Percentiles rank a stretch among this genome's conserved stretches.
phyloP scores from a whole-genome alignment of 1,140 invertebrate species.

The Drosophila parabipectinata region DNA sequence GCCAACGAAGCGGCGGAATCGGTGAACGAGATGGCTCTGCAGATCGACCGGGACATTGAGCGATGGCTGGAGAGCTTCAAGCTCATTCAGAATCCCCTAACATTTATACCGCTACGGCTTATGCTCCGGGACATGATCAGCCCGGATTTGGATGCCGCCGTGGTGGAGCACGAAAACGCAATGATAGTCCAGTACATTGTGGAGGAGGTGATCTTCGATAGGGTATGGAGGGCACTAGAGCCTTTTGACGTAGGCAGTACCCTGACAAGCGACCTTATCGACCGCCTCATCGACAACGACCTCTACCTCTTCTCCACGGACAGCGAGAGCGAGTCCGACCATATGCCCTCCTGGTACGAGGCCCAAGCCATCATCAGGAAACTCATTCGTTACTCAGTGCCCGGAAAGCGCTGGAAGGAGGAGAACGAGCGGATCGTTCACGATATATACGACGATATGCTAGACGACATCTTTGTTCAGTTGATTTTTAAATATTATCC shows the following conservation, averaged over 20 bases:
- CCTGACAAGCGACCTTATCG: constrained; percentile 55
- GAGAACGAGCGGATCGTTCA: constrained; percentile 52
- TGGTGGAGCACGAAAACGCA: constrained; percentile 40
- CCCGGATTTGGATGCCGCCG: constrained; percentile 36
- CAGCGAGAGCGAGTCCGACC: constrained; percentile 45
- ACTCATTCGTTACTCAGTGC: constrained; percentile 63
- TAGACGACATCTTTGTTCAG: constrained; percentile 33
- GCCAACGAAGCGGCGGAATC: constrained; percentile 85
- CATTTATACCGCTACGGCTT: constrained; percentile 75
- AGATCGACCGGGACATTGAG: constrained; percentile 85
- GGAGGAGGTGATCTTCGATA: constrained; percentile 60
- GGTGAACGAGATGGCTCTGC: constrained; percentile 85
- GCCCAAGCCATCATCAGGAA: constrained; percentile 63
- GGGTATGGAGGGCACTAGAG: constrained; percentile 50
- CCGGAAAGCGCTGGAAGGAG: constrained; percentile 68
- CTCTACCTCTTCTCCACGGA: constrained; percentile 65
- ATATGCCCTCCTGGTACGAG: constrained; percentile 32
- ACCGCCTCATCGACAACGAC: constrained; percentile 73
- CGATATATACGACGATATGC: constrained; percentile 50
- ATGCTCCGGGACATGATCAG: constrained; percentile 44
- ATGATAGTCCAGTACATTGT: constrained; percentile 55
- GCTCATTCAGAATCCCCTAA: constrained; percentile 71
- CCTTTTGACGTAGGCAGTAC: constrained; percentile 48
- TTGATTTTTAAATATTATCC: background rate
- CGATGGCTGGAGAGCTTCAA: constrained; percentile 84